Conservation (phyloP, 2,888 invertebrate species). For the Aporophyla lueneburgensis region DNA sequence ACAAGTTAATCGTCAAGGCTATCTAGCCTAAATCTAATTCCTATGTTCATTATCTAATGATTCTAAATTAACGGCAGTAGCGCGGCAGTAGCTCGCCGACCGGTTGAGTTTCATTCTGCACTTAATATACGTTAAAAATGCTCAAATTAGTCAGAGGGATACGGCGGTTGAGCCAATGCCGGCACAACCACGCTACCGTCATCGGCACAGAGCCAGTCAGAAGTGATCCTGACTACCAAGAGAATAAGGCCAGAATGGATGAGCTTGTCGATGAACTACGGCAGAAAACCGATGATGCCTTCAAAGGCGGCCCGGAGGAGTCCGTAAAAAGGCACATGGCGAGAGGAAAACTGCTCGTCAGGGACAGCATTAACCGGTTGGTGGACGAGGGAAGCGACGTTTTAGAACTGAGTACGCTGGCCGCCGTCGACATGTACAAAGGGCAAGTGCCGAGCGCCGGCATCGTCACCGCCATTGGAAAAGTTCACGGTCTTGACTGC, state of each 20-base stretch:
- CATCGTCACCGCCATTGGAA: conserved; percentile 88
- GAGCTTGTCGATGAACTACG: conserved; percentile 93
- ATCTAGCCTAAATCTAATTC: no score
- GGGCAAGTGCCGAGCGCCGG: conserved; percentile 88
- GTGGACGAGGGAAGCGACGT: conserved; percentile 94
- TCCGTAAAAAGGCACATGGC: conserved; percentile 95
- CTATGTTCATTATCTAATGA: no score
- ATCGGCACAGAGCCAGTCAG: conserved; percentile 88
- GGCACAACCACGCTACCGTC: conserved; percentile 85
- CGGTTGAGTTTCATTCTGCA: conserved; percentile 84
- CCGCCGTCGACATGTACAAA: conserved; percentile 87
- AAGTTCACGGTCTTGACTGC: conserved; percentile 89
- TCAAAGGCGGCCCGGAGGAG: conserved; percentile 94
- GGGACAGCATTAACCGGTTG: conserved; percentile 97
- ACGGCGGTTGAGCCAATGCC: conserved; percentile 82
- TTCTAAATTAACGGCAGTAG: conserved; percentile 84
- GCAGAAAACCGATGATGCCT: conserved; percentile 91
- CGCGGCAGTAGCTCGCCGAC: conserved; percentile 82
- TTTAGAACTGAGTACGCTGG: conserved; percentile 88
- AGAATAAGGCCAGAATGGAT: conserved; percentile 95
- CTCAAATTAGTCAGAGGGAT: conserved; percentile 84
- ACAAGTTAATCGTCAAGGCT: conserved; percentile 82
- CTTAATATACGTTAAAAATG: conserved; percentile 83
- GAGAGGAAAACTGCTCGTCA: conserved; percentile 97
- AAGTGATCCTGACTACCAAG: conserved; percentile 91